These are phyloP conservation scores for Lophura nycthemera DNA, from an alignment of 2,113 vertebrate genomes.

Conservation along the genomic window DNA sequence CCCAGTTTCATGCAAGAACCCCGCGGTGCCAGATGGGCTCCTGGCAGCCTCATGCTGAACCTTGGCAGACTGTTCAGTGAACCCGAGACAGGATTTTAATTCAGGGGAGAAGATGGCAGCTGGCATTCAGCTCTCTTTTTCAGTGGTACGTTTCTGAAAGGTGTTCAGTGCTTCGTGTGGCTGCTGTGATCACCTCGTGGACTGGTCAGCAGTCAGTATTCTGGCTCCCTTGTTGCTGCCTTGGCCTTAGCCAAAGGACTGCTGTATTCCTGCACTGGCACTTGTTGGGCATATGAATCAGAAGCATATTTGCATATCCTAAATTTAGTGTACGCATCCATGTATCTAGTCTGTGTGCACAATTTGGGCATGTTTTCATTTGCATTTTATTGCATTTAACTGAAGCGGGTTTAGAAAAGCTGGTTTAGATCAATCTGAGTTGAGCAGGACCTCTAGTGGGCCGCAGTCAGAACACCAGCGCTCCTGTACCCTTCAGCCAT, in stretches of 20 bases:
- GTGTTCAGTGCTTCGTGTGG: neutral
- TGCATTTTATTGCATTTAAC: neutral
- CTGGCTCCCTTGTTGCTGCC: neutral
- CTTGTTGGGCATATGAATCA: conserved; percentile 28
- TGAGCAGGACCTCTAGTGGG: conserved; percentile 62
- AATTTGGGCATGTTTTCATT: neutral
- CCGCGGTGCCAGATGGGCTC: neutral
- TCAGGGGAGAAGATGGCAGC: neutral
- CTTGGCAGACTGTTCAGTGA: neutral
- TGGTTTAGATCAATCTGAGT: neutral
- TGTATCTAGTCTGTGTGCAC: neutral
- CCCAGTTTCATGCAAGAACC: neutral
- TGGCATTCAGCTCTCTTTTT: neutral
- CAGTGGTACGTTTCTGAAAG: rapidly evolving
- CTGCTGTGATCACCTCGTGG: neutral
- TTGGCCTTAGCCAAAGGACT: neutral
- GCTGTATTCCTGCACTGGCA: neutral
- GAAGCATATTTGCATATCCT: conserved; percentile 20
- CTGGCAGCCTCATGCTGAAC: neutral
- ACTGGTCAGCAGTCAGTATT: neutral
- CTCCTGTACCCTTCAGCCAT: neutral
- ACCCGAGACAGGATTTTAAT: neutral
- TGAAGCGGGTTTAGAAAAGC: neutral
- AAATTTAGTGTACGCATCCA: conserved; percentile 23
- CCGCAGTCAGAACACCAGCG: neutral